phyloP scores from a whole-genome alignment of 2,797 vertebrate species.

The Dryobates pubescens region DNA sequence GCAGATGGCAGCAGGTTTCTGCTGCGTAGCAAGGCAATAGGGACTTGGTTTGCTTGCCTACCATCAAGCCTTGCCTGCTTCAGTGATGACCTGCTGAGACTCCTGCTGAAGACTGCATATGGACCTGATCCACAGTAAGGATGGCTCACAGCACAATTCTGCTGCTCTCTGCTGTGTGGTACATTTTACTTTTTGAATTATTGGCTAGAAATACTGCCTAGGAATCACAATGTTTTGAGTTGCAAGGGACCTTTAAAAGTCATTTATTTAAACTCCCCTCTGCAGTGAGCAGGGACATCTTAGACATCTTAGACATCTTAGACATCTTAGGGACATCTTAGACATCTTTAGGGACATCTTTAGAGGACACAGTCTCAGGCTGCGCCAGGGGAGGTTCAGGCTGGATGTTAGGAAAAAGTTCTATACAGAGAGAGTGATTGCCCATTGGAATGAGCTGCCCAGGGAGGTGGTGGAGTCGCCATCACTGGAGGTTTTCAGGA shows the following conservation, averaged over 20 bases:
- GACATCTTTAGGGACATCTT: no score
- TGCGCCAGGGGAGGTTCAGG: no score
- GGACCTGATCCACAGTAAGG: neutral
- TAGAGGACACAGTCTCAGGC: no score
- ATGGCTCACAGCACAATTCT: neutral
- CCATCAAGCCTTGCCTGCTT: neutral
- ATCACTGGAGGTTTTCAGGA: no score
- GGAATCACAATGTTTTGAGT: neutral
- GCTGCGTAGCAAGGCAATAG: neutral
- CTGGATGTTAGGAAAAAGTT: no score
- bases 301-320: no score
- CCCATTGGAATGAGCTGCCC: no score
- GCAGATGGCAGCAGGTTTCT: neutral
- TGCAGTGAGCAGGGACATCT: neutral
- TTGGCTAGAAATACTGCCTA: neutral
- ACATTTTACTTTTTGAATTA: neutral
- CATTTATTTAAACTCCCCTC: neutral
- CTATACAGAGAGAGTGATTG: no score
- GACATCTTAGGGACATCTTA: no score
- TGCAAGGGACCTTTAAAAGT: neutral
- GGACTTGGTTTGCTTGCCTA: neutral
- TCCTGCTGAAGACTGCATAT: neutral
- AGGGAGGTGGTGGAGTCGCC: no score
- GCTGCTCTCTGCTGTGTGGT: neutral
- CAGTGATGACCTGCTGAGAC: neutral